A percentile compares a stretch with the other conserved stretches of the same genome.
Evolutionary conservation across 2,113 vertebrate genomes (phyloP).

Genomic region (Solenodon paradoxus): DNA sequence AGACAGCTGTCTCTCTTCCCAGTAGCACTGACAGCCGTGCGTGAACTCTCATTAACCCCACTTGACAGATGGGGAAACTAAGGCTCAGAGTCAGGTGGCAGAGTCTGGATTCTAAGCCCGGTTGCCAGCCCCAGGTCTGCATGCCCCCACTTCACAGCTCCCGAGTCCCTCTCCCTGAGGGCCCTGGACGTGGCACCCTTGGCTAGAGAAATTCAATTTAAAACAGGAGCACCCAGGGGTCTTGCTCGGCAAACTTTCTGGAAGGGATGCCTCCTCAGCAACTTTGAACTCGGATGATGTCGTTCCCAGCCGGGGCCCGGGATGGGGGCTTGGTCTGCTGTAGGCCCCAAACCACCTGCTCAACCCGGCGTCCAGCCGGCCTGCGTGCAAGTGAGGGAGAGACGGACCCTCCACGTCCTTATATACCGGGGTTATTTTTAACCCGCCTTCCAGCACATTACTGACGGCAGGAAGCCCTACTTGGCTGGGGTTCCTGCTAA

Average conservation of each 20-base stretch:
- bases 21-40: no score
- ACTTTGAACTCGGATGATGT: background rate
- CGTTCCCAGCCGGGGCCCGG: background rate
- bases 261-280: background rate
- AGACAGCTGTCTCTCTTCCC: no score
- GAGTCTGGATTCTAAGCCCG: background rate
- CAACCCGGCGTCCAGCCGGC: constrained; percentile 51
- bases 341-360: constrained; percentile 75
- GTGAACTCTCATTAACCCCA: no score
- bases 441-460: constrained; percentile 93
- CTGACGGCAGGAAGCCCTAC: constrained; percentile 93
- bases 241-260: background rate
- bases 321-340: background rate
- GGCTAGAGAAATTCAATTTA: background rate
- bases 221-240: background rate
- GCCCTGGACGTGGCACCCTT: background rate
- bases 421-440: constrained; percentile 99
- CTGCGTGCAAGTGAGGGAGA: constrained; percentile 81
- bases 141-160: background rate
- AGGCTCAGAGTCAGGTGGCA: background rate
- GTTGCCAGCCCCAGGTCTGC: background rate
- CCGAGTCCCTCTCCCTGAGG: background rate
- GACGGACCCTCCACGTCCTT: no score
- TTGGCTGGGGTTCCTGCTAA: constrained; percentile 94
- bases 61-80: no score